phyloP scores from a whole-genome alignment of 1,140 invertebrate species.

The Drosophila orena region DNA sequence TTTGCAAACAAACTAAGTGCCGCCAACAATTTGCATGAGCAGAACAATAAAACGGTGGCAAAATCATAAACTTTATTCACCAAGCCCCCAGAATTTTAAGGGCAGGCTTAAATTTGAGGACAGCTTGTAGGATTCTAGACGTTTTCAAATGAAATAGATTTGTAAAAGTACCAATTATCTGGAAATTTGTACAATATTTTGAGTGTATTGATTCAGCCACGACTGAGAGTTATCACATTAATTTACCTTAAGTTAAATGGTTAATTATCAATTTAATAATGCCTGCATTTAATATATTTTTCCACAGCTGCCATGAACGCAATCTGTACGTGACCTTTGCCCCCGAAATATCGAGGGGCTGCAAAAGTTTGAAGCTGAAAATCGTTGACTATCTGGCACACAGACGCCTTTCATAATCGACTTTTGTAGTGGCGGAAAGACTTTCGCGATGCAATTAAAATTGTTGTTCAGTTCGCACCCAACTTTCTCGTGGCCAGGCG shows the following conservation, averaged over 20 bases:
- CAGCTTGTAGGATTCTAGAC: background rate
- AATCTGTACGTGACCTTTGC: background rate
- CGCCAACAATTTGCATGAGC: constrained; percentile 67
- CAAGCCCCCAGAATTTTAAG: too few species aligned
- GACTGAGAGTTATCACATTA: too few species aligned
- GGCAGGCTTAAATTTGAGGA: constrained; percentile 29
- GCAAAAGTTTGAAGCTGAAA: constrained; percentile 23
- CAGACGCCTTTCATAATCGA: constrained; percentile 31
- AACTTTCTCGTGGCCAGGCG: constrained; percentile 6
- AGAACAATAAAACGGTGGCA: constrained; percentile 43
- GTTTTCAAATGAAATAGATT: too few species aligned
- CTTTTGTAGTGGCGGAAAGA: constrained; percentile 11
- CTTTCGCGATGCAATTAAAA: constrained; percentile 48
- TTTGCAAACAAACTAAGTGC: constrained; percentile 75
- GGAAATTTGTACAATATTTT: too few species aligned
- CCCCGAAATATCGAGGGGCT: background rate
- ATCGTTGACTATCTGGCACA: constrained; percentile 21
- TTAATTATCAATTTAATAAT: background rate
- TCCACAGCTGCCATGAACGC: background rate
- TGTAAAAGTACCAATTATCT: too few species aligned
- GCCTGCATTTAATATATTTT: background rate
- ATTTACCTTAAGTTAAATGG: background rate
- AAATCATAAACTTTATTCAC: constrained; percentile 42
- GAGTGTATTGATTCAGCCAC: too few species aligned
- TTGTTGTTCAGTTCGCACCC: constrained; percentile 35